A percentile compares a stretch with the other conserved stretches of the same genome.
These are phyloP conservation scores for Cyprinus carpio DNA, from an alignment of 2,113 vertebrate species.

Conservation along the genomic window DNA sequence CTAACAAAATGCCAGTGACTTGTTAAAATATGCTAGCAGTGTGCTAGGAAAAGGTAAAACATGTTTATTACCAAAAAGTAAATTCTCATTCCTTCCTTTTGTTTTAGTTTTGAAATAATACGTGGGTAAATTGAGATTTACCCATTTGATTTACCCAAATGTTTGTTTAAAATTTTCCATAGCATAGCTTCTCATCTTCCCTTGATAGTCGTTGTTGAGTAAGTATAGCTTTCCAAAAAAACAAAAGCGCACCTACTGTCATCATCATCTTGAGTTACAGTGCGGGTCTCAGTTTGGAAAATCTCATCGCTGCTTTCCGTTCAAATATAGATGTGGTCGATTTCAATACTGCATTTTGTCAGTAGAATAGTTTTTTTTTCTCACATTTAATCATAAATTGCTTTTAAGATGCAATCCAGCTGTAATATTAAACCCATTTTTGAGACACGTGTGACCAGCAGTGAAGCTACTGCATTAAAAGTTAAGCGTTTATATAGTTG, in stretches of 20 bases:
- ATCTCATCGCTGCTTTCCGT: neutral
- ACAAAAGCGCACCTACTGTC: neutral
- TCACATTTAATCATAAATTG: neutral
- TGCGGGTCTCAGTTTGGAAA: slow-evolving; percentile 1
- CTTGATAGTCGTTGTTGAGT: neutral
- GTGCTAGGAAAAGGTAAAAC: neutral
- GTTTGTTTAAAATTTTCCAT: neutral
- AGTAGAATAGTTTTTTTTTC: no score
- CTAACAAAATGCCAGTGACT: neutral
- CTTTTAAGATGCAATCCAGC: neutral
- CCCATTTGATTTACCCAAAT: neutral
- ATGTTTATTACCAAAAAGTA: neutral
- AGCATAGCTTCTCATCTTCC: neutral
- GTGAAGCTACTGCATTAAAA: neutral
- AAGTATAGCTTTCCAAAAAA: neutral
- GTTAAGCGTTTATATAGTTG: neutral
- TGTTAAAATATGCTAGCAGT: neutral
- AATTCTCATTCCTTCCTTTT: neutral
- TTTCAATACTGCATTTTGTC: neutral
- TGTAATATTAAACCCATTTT: neutral
- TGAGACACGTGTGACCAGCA: neutral
- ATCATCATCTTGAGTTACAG: slow-evolving; percentile 1
- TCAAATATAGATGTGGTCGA: slow-evolving; percentile 13
- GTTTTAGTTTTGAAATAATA: neutral
- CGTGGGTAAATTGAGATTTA: neutral